Evolutionary conservation across 2,797 vertebrate genomes (phyloP).

Genomic region (Linurgus olivaceus): DNA sequence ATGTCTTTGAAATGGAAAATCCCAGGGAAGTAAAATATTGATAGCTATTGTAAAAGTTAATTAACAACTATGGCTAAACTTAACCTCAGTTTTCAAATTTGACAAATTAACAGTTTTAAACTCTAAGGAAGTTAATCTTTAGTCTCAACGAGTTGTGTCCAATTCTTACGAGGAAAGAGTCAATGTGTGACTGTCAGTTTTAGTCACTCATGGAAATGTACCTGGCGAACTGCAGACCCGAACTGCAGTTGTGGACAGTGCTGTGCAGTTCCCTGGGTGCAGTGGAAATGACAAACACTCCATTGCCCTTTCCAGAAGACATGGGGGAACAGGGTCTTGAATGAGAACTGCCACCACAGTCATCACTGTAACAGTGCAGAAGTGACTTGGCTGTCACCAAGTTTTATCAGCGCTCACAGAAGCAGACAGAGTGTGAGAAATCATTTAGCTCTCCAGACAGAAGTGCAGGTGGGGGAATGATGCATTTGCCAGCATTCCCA

Average conservation of each 20-base stretch:
- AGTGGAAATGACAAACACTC: neutral
- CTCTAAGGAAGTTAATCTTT: slow-evolving; percentile 74
- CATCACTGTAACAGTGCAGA: neutral
- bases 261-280: neutral
- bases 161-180: slow-evolving; percentile 43
- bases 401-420: neutral
- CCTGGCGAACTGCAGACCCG: neutral
- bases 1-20: slow-evolving; percentile 54
- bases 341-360: neutral
- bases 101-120: slow-evolving; percentile 71
- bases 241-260: neutral
- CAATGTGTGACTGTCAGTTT: slow-evolving; percentile 54
- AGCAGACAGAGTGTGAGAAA: neutral
- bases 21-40: slow-evolving; percentile 54
- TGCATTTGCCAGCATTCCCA: neutral
- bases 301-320: neutral
- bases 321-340: neutral
- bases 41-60: slow-evolving; percentile 73
- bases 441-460: neutral
- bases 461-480: neutral
- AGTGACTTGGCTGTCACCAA: neutral
- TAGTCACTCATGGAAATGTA: slow-evolving; percentile 49
- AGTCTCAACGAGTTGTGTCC: slow-evolving; percentile 66
- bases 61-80: slow-evolving; percentile 71
- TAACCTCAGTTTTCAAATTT: slow-evolving; percentile 67